Percentiles rank a stretch among this genome's conserved stretches.
phyloP scores from a whole-genome alignment of 2,888 invertebrate genomes.

The Eubasilissa splendida region DNA sequence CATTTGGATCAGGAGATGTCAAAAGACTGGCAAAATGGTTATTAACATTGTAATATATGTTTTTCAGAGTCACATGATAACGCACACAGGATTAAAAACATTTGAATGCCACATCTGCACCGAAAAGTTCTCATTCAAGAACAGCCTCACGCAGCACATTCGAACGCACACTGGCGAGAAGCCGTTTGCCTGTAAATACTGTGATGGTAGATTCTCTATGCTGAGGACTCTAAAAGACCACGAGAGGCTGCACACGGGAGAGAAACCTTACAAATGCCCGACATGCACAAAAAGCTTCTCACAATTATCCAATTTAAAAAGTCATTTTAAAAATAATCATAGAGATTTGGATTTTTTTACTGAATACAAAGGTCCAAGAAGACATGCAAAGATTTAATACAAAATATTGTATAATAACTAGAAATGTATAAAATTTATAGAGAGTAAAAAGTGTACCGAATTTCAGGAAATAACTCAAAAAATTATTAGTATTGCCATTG shows the following conservation, averaged over 20 bases:
- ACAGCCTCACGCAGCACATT: background rate
- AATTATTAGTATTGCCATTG: too few relatives aligned
- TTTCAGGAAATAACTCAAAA: too few relatives aligned
- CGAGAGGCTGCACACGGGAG: too few relatives aligned
- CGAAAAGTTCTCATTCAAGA: background rate
- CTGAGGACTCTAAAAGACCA: too few relatives aligned
- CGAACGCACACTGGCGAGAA: too few relatives aligned
- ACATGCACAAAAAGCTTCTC: too few relatives aligned
- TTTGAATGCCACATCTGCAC: conserved; percentile 31
- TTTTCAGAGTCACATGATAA: conserved; percentile 21
- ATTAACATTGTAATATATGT: background rate
- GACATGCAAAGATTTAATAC: background rate
- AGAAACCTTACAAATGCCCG: too few relatives aligned
- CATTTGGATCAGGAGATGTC: too few relatives aligned
- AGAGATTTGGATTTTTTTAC: background rate
- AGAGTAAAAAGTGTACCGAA: too few relatives aligned
- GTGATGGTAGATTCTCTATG: too few relatives aligned
- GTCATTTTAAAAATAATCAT: conserved; percentile 47
- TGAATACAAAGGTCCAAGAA: background rate
- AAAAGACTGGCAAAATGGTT: background rate
- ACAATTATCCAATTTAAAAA: conserved; percentile 45
- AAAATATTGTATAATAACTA: background rate
- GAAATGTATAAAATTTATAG: too few relatives aligned
- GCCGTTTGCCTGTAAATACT: too few relatives aligned
- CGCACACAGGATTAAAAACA: conserved; percentile 37